These are phyloP conservation scores for Ahaetulla prasina DNA, from an alignment of 2,113 vertebrate genomes.

Conservation along the genomic window DNA sequence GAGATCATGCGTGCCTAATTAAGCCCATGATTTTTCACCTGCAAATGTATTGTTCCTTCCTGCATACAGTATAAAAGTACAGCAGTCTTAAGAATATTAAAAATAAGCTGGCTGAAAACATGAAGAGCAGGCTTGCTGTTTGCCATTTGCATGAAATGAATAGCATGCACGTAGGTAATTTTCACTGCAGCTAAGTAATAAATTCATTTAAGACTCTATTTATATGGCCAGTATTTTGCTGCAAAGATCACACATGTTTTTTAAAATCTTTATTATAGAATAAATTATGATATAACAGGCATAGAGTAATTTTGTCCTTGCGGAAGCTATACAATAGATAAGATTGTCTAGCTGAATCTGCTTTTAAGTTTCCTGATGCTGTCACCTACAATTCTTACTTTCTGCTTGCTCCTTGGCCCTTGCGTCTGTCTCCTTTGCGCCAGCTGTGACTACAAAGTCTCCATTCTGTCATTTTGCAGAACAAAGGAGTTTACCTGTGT, in stretches of 20 bases:
- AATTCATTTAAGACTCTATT: neutral
- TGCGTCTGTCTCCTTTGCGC: neutral
- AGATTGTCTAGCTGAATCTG: too few relatives aligned
- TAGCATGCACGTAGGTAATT: neutral
- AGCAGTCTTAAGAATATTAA: neutral
- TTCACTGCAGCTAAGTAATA: neutral
- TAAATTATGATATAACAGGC: neutral
- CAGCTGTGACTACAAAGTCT: neutral
- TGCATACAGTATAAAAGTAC: neutral
- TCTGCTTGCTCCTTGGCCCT: neutral
- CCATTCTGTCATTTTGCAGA: neutral
- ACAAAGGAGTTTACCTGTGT: neutral
- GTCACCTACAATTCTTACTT: too few relatives aligned
- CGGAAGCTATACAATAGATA: neutral
- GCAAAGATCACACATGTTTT: neutral
- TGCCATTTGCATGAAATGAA: neutral
- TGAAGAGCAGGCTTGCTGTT: neutral
- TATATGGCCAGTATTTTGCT: neutral
- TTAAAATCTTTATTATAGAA: neutral
- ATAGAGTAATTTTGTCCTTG: neutral
- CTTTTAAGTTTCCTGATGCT: neutral
- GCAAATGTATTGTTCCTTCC: neutral
- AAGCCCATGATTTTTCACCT: neutral
- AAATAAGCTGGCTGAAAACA: neutral
- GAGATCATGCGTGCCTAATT: neutral